Percentiles rank a stretch among this genome's conserved stretches.
Evolutionary conservation across 2,888 invertebrate species (phyloP).

Genomic region (Trichopria drosophilae): DNA sequence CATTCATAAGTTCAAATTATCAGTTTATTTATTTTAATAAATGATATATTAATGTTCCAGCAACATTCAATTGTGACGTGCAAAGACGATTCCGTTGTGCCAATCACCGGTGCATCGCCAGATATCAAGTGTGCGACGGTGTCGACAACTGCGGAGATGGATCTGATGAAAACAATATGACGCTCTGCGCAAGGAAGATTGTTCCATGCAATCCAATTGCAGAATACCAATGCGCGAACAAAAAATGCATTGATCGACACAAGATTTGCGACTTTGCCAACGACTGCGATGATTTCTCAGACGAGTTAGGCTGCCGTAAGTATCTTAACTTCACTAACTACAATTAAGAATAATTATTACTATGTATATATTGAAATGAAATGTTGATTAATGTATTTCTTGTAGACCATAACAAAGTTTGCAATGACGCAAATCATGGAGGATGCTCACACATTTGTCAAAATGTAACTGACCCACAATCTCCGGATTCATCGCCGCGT

Average conservation of each 20-base stretch:
- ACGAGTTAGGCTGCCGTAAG: slow-evolving; percentile 86
- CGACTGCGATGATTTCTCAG: slow-evolving; percentile 88
- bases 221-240: slow-evolving; percentile 88
- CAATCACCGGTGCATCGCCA: slow-evolving; percentile 83
- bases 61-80: slow-evolving; percentile 83
- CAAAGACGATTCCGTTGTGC: slow-evolving; percentile 84
- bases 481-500: slow-evolving; percentile 47
- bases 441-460: slow-evolving; percentile 93
- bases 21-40: slow-evolving; percentile 6
- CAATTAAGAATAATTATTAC: slow-evolving; percentile 1
- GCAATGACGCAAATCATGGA: slow-evolving; percentile 63
- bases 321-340: slow-evolving; percentile 32
- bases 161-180: slow-evolving; percentile 94
- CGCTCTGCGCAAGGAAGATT: slow-evolving; percentile 76
- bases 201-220: slow-evolving; percentile 75
- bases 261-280: slow-evolving; percentile 87
- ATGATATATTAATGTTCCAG: slow-evolving; percentile 48
- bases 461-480: slow-evolving; percentile 68
- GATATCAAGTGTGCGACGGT: slow-evolving; percentile 87
- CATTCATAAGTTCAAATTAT: not conserved
- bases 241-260: slow-evolving; percentile 76
- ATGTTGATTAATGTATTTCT: slow-evolving; percentile 9
- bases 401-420: slow-evolving; percentile 58
- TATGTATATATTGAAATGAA: not conserved
- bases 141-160: slow-evolving; percentile 93